Conservation (phyloP, 2,113 vertebrate species). For the Thomomys bottae region DNA sequence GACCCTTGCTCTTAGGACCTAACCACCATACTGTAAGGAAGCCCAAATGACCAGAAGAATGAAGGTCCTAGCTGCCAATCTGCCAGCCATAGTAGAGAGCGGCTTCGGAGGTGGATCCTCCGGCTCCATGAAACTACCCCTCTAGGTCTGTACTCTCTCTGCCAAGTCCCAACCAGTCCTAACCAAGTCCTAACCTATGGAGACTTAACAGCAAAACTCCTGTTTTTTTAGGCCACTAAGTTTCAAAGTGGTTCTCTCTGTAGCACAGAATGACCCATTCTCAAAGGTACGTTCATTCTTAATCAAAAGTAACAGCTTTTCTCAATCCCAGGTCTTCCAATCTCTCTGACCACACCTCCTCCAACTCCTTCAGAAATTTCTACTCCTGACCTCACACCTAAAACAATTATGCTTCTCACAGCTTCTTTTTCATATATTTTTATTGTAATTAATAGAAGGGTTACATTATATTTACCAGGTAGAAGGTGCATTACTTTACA, state of each 20-base stretch:
- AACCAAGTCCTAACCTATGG: background rate
- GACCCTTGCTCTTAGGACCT: background rate
- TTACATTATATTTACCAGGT: too few relatives aligned
- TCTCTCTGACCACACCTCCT: background rate
- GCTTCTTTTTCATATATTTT: too few relatives aligned
- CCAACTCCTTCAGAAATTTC: background rate
- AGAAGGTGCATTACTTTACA: too few relatives aligned
- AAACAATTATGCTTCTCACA: rapidly evolving
- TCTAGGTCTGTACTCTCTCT: background rate
- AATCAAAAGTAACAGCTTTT: background rate
- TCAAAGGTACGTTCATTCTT: background rate
- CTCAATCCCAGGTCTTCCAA: background rate
- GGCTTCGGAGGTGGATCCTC: background rate
- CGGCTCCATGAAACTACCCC: background rate
- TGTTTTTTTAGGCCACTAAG: background rate
- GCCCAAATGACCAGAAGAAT: background rate
- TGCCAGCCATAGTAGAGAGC: background rate
- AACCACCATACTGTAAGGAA: background rate
- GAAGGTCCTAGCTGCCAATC: background rate
- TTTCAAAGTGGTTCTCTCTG: background rate
- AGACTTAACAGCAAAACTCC: background rate
- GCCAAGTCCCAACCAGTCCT: background rate
- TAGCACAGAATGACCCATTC: background rate
- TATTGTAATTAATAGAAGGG: too few relatives aligned
- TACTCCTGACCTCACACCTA: background rate